Conservation (phyloP, 2,113 vertebrate genomes). For the Beaufortia kweichowensis region DNA sequence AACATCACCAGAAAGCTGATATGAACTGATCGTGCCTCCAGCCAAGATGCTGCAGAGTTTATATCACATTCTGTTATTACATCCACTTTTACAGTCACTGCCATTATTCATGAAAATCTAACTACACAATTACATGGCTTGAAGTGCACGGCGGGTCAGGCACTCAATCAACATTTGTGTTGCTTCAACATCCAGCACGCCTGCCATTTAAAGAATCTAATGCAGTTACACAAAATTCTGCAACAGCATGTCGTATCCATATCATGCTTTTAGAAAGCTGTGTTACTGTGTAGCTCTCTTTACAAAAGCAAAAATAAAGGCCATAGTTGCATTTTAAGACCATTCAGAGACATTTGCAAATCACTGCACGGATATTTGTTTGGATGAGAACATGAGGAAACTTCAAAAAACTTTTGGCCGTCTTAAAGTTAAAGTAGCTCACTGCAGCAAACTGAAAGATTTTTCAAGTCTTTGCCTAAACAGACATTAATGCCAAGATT, state of each 20-base stretch:
- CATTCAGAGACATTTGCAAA: conserved; percentile 6
- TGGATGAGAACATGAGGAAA: not conserved
- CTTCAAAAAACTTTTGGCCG: not conserved
- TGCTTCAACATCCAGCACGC: conserved; percentile 22
- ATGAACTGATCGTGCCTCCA: conserved; percentile 24
- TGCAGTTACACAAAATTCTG: not conserved
- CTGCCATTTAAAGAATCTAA: conserved; percentile 8
- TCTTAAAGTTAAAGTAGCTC: conserved; percentile 4
- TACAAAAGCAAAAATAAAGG: too few relatives aligned
- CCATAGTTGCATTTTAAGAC: not conserved
- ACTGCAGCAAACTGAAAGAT: not conserved
- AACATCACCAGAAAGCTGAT: conserved; percentile 22
- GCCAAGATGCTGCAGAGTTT: conserved; percentile 20
- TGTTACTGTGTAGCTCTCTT: not conserved
- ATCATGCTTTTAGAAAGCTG: not conserved
- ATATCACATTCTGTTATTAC: conserved; percentile 39
- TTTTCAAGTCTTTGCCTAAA: not conserved
- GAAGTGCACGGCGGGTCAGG: conserved; percentile 17
- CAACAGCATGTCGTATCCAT: conserved; percentile 6
- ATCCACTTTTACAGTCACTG: conserved; percentile 28
- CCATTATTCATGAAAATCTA: conserved; percentile 25
- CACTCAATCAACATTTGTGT: conserved; percentile 26
- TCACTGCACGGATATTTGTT: not conserved
- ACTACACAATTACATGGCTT: not conserved
- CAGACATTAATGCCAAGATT: not conserved